phyloP scores from a whole-genome alignment of 64 coral and sea anemone species.

The Stylophora pistillata region DNA sequence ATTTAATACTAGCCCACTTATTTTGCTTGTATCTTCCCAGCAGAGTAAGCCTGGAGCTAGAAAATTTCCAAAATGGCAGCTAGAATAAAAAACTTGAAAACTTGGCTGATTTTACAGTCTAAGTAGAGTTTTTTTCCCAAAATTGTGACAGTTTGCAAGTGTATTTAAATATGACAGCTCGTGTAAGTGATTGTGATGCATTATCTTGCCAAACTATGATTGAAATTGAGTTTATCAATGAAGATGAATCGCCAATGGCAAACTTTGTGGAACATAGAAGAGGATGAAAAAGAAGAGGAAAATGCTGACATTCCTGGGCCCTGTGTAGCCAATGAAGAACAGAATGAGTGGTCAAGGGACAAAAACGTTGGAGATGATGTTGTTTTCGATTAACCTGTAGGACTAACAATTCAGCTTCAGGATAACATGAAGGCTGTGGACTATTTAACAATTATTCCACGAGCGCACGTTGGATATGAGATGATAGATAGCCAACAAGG shows the following conservation, averaged over 20 bases:
- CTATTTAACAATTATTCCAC: too few species aligned
- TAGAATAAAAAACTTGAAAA: not conserved
- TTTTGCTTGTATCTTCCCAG: not conserved
- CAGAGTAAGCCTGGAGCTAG: not conserved
- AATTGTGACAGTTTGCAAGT: not conserved
- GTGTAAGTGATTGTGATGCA: not conserved
- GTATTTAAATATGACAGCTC: not conserved
- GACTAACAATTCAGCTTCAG: slow-evolving; percentile 27
- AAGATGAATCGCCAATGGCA: too few species aligned
- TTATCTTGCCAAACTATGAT: not conserved
- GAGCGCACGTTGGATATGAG: too few species aligned
- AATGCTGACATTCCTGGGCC: not conserved
- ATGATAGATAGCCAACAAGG: too few species aligned
- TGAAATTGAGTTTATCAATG: too few species aligned
- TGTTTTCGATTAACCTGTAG: not conserved
- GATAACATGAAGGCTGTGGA: slow-evolving; percentile 14
- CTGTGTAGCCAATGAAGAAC: not conserved
- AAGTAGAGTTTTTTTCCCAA: too few species aligned
- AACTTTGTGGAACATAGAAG: too few species aligned
- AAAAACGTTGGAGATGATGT: slow-evolving; percentile 18
- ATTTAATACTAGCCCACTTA: not conserved
- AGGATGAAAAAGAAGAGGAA: not conserved
- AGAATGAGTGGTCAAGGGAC: slow-evolving; percentile 6
- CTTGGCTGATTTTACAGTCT: not conserved
- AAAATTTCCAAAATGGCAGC: not conserved